Base-by-base conservation (phyloP, 2,888 invertebrate species). In the Hypomecis punctinalis region DNA sequence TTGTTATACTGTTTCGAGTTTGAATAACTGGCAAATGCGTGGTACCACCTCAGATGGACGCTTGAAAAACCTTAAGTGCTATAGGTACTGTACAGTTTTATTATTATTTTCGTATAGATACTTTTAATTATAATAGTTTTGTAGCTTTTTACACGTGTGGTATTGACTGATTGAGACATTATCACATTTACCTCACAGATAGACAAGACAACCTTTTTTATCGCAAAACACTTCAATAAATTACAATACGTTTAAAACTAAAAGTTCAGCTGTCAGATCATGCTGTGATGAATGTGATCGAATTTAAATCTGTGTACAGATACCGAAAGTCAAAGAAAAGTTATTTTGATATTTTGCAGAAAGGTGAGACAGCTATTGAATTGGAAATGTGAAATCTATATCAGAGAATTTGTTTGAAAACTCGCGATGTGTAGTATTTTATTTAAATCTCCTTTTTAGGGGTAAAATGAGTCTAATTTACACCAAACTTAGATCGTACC, bases 241-340 rank as follows among this genome's bases (percentile, higher is more conserved):
- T 51, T 11, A 51, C 6, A 37, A 2, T 10, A 39, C 9, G 52
- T 52, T 10, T 40, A 33, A 7, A 23, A 23, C 4, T 42, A 40
- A 13, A 51, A 47, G 11, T 0, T 53, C 7, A 9, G 43, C 46
- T 48, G 43, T 46, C 55, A 37, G 37, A 46, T 55, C 40, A 55
- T 46, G 47, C 36, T 39, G 61, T 51, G 61, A 55, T 55, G 48
- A 23, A 61, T 62, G 61, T 51, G 56, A 62, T 56, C 43, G 56
- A 62, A 62, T 62, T 62, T 51, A 51, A 62, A 62, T 62, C 61
- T 39, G 9, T 42, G 42, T 46, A 47, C 13, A 43, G 55, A 55
- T 55, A 46, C 39, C 45, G 23, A 55, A 61, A 51, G 49, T 51
- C 55, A 49, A 43, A 54, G 60, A 5, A 54, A 54, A 54, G 36